These are phyloP conservation scores for Reticulitermes lucifugus DNA, from an alignment of 2,888 invertebrate genomes.

Conservation along the genomic window DNA sequence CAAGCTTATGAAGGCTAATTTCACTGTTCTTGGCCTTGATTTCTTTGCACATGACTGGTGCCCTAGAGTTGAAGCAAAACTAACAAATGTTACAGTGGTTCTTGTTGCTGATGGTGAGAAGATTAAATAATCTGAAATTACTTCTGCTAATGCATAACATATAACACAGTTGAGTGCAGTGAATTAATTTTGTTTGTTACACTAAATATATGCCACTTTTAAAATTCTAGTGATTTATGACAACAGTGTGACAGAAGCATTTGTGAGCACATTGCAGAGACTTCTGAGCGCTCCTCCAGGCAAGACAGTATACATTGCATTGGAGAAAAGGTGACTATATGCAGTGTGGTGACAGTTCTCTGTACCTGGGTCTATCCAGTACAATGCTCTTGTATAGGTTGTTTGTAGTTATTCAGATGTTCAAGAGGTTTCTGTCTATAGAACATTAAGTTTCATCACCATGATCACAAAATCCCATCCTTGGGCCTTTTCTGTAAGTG, in stretches of 20 bases:
- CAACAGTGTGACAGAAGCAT: slow-evolving; percentile 82
- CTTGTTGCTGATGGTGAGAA: slow-evolving; percentile 86
- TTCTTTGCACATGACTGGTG: slow-evolving; percentile 74
- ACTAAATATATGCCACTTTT: slow-evolving; percentile 10
- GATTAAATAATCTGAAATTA: slow-evolving; percentile 13
- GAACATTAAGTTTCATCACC: too few species aligned
- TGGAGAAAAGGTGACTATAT: slow-evolving; percentile 75
- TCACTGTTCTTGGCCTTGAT: slow-evolving; percentile 75
- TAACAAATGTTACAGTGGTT: slow-evolving; percentile 73
- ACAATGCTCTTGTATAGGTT: too few species aligned
- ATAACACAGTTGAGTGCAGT: neutral
- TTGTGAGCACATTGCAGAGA: slow-evolving; percentile 77
- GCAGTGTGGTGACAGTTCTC: neutral
- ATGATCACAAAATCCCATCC: too few species aligned
- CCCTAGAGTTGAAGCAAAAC: slow-evolving; percentile 66
- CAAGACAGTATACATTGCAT: slow-evolving; percentile 78
- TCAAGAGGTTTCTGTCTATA: too few species aligned
- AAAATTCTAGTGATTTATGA: slow-evolving; percentile 83
- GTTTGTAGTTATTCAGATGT: too few species aligned
- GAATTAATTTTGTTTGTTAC: neutral
- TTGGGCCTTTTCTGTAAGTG: too few species aligned
- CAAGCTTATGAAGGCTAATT: slow-evolving; percentile 69
- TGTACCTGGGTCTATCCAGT: too few species aligned
- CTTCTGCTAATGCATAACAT: neutral
- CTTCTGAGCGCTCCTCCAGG: slow-evolving; percentile 71